A percentile compares a stretch with the other conserved stretches of the same genome.
Evolutionary conservation across 2,888 invertebrate genomes (phyloP).

Genomic region (Microctonus hyperodae): DNA sequence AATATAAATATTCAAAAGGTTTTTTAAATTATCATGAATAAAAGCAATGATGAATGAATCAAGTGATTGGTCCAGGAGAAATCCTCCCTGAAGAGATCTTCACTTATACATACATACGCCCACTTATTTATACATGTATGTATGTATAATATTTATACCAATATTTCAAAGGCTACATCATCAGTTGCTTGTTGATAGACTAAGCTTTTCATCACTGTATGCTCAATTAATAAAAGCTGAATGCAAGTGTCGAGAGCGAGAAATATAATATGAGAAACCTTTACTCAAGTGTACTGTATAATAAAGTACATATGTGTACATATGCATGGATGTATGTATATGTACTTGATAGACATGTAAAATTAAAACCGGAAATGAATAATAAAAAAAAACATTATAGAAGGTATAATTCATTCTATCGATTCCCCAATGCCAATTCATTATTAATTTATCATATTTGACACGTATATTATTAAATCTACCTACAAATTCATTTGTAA

Average conservation of each 20-base stretch:
- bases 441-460: conserved; percentile 26
- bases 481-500: not conserved
- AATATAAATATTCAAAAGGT: conserved; percentile 3
- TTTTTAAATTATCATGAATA: conserved; percentile 21
- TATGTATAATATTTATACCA: too few relatives aligned
- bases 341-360: not conserved
- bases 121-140: conserved; percentile 1
- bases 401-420: not conserved
- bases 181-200: conserved; percentile 6
- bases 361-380: not conserved
- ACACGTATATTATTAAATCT: not conserved
- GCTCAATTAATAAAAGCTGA: conserved; percentile 26
- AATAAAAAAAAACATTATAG: not conserved
- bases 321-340: not conserved
- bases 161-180: not conserved
- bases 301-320: not conserved
- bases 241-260: conserved; percentile 16
- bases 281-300: not conserved
- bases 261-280: not conserved
- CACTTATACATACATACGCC: conserved; percentile 18
- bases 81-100: conserved; percentile 27
- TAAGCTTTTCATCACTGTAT: not conserved
- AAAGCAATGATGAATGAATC: conserved; percentile 26
- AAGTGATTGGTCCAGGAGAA: conserved; percentile 28
- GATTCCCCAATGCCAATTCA: not conserved